phyloP scores from a whole-genome alignment of 2,888 invertebrate species.

The Melinaea menophilus region DNA sequence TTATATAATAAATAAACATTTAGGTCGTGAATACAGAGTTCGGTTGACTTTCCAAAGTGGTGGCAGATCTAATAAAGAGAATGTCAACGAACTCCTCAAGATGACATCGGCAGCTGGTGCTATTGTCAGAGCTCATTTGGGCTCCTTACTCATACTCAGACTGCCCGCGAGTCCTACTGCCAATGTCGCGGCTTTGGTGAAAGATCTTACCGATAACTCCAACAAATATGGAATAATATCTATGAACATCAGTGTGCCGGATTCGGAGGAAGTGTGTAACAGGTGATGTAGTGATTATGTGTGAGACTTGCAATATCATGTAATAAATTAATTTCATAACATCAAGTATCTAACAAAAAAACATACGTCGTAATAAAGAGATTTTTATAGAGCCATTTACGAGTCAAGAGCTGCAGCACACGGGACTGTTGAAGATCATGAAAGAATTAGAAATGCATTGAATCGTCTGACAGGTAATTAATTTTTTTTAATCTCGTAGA shows the following conservation, averaged over 20 bases:
- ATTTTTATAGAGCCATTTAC: constrained; percentile 46
- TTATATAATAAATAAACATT: constrained; percentile 3
- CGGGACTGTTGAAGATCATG: constrained; percentile 18
- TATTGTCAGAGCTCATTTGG: constrained; percentile 53
- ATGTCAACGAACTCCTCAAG: constrained; percentile 37
- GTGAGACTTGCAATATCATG: not conserved
- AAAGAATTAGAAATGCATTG: constrained; percentile 38
- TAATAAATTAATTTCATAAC: no score
- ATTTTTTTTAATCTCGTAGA: not conserved
- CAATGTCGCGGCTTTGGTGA: constrained; percentile 47
- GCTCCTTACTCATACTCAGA: constrained; percentile 55
- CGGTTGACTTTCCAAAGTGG: constrained; percentile 50
- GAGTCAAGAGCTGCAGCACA: constrained; percentile 38
- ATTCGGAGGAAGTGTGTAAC: constrained; percentile 59
- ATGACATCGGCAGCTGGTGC: constrained; percentile 46
- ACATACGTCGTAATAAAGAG: no score
- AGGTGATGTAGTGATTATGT: constrained; percentile 41
- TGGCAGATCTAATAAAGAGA: constrained; percentile 36
- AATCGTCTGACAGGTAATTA: constrained; percentile 41
- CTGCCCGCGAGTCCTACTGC: constrained; percentile 54
- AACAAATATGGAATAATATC: constrained; percentile 49
- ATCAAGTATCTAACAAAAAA: no score
- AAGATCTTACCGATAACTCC: constrained; percentile 44
- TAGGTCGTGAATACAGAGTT: constrained; percentile 46
- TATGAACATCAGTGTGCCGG: constrained; percentile 57